Evolutionary conservation across 2,888 invertebrate species (phyloP).

Genomic region (Fabriciana adippe): DNA sequence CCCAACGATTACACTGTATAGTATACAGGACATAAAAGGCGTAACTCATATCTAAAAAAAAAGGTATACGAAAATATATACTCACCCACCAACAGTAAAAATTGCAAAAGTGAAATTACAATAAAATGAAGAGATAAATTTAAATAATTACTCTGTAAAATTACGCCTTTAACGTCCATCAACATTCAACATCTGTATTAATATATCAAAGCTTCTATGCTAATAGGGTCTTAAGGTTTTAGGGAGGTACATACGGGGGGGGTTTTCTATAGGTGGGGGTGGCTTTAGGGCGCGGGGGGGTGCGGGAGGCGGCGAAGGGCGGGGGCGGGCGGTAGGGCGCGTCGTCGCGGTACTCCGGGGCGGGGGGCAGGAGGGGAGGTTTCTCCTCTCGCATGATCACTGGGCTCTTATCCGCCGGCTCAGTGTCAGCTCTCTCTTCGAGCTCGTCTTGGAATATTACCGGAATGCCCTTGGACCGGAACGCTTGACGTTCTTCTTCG

Average conservation of each 20-base stretch:
- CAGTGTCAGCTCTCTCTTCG: constrained; percentile 94
- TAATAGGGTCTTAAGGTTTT: constrained; percentile 86
- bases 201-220: constrained; percentile 19
- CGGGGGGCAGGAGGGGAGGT: constrained; percentile 93
- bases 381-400: constrained; percentile 97
- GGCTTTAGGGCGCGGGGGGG: constrained; percentile 90
- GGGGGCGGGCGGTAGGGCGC: constrained; percentile 96
- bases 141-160: neutral
- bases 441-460: constrained; percentile 98
- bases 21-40: no score
- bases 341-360: constrained; percentile 85
- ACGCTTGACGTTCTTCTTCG: constrained; percentile 91
- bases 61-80: no score
- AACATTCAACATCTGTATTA: constrained; percentile 6
- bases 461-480: constrained; percentile 93
- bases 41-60: no score
- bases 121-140: no score
- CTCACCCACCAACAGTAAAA: no score
- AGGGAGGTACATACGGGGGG: constrained; percentile 98
- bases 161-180: neutral
- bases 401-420: constrained; percentile 94
- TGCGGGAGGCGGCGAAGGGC: constrained; percentile 89
- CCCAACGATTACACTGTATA: no score
- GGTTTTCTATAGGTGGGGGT: constrained; percentile 97
- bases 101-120: no score